phyloP scores from a whole-genome alignment of 2,797 vertebrate species.

The Tenualosa thibaudeaui region DNA sequence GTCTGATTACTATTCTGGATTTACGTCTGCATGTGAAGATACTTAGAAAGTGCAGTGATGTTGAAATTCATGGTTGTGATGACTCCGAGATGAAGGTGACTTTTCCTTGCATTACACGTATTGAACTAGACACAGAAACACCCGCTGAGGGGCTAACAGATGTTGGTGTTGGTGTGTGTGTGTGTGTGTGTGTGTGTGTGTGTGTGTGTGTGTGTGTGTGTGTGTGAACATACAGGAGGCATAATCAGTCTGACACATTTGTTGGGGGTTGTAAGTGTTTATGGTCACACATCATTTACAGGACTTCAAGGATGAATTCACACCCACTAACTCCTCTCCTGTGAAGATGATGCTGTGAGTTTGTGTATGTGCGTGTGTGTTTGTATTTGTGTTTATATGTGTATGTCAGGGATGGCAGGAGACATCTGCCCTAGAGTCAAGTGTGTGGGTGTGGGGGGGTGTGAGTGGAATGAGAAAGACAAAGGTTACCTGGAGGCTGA shows the following conservation, averaged over 20 bases:
- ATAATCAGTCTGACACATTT: background rate
- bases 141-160: background rate
- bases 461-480: background rate
- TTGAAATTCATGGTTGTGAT: background rate
- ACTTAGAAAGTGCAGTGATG: background rate
- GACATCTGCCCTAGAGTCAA: background rate
- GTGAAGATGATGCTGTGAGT: background rate
- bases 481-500: background rate
- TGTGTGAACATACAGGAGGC: constrained; percentile 23
- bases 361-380: background rate
- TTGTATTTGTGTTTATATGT: background rate
- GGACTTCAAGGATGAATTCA: background rate
- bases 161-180: constrained; percentile 12
- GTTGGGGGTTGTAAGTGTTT: background rate
- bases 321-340: background rate
- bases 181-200: constrained; percentile 30
- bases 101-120: background rate
- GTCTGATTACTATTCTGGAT: too few species aligned
- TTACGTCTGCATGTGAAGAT: background rate
- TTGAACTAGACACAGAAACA: background rate
- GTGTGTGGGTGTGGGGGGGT: background rate
- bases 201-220: constrained; percentile 32
- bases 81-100: background rate
- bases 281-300: background rate
- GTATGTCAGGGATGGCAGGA: background rate